Base-by-base conservation (phyloP, 2,113 vertebrate species). In the Macheiramphus alcinus region DNA sequence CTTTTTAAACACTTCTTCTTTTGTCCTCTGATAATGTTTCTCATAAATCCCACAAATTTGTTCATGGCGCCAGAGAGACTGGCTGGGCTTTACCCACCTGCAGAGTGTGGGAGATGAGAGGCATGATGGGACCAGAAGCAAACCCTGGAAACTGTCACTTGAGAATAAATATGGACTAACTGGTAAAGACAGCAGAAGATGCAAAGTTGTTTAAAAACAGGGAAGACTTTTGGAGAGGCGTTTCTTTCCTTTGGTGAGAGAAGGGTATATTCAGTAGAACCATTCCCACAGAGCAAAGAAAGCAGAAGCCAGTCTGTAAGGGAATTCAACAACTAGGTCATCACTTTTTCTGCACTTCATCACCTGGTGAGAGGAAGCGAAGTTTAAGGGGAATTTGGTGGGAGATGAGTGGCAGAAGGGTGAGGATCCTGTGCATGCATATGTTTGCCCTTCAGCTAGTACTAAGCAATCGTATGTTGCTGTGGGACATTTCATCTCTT, bases 391-490 rank as follows among this genome's bases (percentile, higher is more conserved):
- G 3, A 10, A 7, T 72, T 67, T 65, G 32, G 61, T 56, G 52
- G 67, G 36, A 42, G 36, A 8, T 21, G 38, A 55, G 61, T 26
- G 65, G 75, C 59, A 63, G 42, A 10, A 43, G 20, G 22, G 17
- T 16, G 40, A 25, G 25, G 23, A 25, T 90, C 43, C 58, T 31
- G 8, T 10, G n/a, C 8, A 1, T 22, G 58, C 18, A 4, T 0
- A 6, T 4, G 0, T 66, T 66, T 93, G 56, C 31, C 42, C 29
- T 20, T 84, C 43, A 52, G 52, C 43, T 42, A 20, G 43, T 42
- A 13, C 53, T 53, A 9, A 38, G 36, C 0, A 0, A 14, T 3
- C 53, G 29, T n/a, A 12, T 2, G 0, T 47, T 62, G 40, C 52
- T 70, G 3, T 22, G 48, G 91, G 32, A 83, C 0, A 2, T 81